phyloP scores from a whole-genome alignment of 2,797 vertebrate genomes.

The Phataginus tricuspis region DNA sequence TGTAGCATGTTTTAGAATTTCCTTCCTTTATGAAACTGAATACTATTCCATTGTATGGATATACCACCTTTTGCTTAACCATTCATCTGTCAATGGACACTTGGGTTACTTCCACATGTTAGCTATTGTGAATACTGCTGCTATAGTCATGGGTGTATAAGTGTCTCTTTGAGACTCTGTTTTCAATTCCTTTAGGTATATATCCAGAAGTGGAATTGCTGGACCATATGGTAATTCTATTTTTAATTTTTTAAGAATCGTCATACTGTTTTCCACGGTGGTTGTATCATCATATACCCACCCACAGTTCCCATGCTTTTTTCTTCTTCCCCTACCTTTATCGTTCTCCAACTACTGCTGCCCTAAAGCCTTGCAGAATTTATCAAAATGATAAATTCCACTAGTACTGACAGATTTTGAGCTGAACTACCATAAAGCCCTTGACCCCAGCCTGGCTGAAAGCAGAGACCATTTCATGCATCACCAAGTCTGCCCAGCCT shows the following conservation, averaged over 20 bases:
- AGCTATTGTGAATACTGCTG: background rate
- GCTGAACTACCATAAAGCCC: background rate
- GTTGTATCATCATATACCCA: background rate
- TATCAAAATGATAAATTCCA: background rate
- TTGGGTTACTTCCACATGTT: background rate
- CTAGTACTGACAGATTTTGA: background rate
- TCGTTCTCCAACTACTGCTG: background rate
- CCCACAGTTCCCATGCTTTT: background rate
- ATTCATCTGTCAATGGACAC: too few relatives aligned
- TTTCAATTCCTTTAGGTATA: background rate
- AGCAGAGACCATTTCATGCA: background rate
- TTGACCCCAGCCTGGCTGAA: background rate
- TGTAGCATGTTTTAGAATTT: background rate
- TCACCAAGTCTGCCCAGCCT: background rate
- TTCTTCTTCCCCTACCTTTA: background rate
- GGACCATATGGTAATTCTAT: background rate
- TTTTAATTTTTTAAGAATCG: background rate
- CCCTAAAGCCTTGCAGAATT: background rate
- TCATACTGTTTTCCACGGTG: background rate
- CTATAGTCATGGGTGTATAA: background rate
- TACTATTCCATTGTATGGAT: background rate
- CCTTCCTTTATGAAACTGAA: background rate
- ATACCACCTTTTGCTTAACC: background rate
- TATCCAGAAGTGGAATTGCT: background rate
- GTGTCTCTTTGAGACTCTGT: background rate